Evolutionary conservation across 2,888 invertebrate genomes (phyloP), one percentile per base, ranked within the genome.

Genomic region (Geotrupes spiniger): DNA sequence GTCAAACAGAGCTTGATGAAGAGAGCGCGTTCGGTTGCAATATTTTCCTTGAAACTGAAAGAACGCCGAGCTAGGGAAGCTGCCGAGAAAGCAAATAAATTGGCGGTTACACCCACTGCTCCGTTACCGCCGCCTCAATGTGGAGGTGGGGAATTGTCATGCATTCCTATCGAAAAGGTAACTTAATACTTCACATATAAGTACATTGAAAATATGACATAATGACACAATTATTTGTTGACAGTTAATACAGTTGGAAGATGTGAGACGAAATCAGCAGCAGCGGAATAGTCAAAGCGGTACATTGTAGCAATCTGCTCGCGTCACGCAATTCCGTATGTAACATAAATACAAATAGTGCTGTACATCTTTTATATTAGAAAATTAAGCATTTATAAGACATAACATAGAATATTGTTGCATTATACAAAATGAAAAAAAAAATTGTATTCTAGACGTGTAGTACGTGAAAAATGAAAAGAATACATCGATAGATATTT

Each of bases 131-230:
- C 85, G 3, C 82, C 85, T 0, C 82, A 83, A 5, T 82, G 83
- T 70, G 76, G 83, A n/a, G 89, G 90, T 4, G 91, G 91, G 5
- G 91, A 91, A 69, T 74, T 92, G 31, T 87, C 89, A 1, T 82
- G 89, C 45, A 89, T 92, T 63, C 91, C 91, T 25, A 89, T 92
- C 63, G 92, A 91, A 68, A 89, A 80, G 73, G 77, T 81, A 63
- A 46, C 40, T 21, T n/a, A 0, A 36, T 48, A 36, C 8, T 14
- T n/a, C n/a, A n/a, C n/a, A 3, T 27, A 40, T n/a, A n/a, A n/a
- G n/a, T n/a, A n/a, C n/a, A n/a, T n/a, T n/a, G n/a, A n/a, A n/a
- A n/a, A n/a, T n/a, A n/a, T n/a, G n/a, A n/a, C n/a, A n/a, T n/a
- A n/a, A n/a, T n/a, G n/a, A n/a, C n/a, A n/a, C n/a, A n/a, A n/a